Evolutionary conservation across 1,140 invertebrate genomes (phyloP).

Genomic region (Dreissena polymorpha): DNA sequence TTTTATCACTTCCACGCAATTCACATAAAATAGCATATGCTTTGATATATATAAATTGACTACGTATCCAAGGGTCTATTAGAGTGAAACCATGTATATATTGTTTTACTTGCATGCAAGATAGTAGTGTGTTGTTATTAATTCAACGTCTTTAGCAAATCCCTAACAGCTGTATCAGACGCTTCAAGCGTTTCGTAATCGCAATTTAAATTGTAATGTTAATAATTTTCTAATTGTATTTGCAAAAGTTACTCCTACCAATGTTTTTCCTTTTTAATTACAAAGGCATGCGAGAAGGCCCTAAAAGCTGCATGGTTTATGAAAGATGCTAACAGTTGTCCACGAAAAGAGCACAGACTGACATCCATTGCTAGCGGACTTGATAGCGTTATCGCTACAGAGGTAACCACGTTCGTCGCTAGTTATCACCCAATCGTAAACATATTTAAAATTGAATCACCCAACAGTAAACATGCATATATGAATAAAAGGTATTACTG

Average conservation of each 20-base stretch:
- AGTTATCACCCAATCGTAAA: too few species aligned
- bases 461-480: too few species aligned
- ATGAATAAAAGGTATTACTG: too few species aligned
- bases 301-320: constrained; percentile 11
- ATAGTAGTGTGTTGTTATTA: neutral
- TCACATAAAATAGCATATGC: too few species aligned
- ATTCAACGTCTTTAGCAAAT: neutral
- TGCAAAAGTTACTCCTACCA: neutral
- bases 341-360: neutral
- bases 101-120: too few species aligned
- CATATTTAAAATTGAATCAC: too few species aligned
- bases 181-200: neutral
- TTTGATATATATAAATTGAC: too few species aligned
- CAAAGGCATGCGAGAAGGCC: constrained; percentile 14
- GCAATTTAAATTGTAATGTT: neutral
- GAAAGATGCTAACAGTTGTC: constrained; percentile 8
- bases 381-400: neutral
- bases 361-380: neutral
- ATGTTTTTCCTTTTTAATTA: neutral
- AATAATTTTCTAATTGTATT: neutral
- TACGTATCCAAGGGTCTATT: too few species aligned
- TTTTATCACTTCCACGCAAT: too few species aligned
- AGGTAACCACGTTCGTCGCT: neutral
- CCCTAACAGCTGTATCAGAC: neutral
- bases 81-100: too few species aligned